phyloP scores from a whole-genome alignment of 2,113 vertebrate species.

The Caranx melampygus region DNA sequence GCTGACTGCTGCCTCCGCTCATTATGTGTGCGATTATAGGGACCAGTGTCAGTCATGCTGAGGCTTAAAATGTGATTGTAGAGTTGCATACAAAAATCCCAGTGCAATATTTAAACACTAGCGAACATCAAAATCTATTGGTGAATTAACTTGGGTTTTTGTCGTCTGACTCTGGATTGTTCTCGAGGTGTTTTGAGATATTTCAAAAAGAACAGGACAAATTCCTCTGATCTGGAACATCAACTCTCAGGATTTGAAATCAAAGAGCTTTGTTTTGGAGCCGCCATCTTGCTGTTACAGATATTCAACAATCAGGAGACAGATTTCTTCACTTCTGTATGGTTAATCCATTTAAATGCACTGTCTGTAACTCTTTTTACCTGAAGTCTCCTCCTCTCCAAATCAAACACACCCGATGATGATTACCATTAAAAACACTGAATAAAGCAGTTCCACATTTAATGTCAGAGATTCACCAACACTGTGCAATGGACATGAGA shows the following conservation, averaged over 20 bases:
- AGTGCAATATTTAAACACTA: not conserved
- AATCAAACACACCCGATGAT: no score
- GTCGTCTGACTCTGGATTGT: not conserved
- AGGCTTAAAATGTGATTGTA: not conserved
- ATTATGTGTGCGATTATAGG: slow-evolving; percentile 16
- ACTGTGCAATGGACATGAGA: no score
- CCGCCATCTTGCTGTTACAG: not conserved
- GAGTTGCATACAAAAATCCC: not conserved
- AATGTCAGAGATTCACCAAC: no score
- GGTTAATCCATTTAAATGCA: slow-evolving; percentile 1
- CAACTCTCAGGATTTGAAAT: not conserved
- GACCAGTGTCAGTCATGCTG: slow-evolving; percentile 4
- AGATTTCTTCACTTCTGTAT: not conserved
- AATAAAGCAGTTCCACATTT: no score
- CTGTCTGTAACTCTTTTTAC: no score
- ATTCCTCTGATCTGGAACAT: not conserved
- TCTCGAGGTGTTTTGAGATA: not conserved
- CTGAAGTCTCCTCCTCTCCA: no score
- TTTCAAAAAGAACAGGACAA: slow-evolving; percentile 6
- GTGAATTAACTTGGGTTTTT: not conserved
- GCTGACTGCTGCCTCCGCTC: slow-evolving; percentile 19
- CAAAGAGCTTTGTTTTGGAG: slow-evolving; percentile 2
- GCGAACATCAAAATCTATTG: not conserved
- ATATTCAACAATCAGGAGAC: not conserved
- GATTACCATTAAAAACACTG: no score